Base-by-base conservation (phyloP, 2,888 invertebrate genomes). In the Syrista parreyssii region DNA sequence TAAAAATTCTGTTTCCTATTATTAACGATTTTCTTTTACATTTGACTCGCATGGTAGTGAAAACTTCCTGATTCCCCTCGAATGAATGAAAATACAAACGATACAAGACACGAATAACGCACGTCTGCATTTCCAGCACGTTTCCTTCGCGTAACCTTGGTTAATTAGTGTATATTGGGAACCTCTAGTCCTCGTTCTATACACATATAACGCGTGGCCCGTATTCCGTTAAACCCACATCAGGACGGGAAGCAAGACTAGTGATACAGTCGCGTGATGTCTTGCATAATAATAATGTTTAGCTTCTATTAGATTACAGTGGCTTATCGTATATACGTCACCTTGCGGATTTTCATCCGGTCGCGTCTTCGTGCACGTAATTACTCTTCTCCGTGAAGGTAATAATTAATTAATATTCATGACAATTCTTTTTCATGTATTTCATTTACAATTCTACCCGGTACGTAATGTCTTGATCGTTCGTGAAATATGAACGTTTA, bases 201-300 rank as follows among this genome's bases (percentile, higher is more conserved):
- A 31, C 71, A 33, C 11, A 12, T 71, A 71, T 71, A 71, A 71
- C 71, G 71, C 31, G 15, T 33, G 71, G 15, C 71, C 71, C 71
- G 71, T 32, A 71, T 71, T 71, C 71, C 71, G 71, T 71, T 71
- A 71, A 71, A 71, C 15, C 71, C 71, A 71, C 71, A 12, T 12
- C 32, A 71, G 31, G 23, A 30, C 71, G 32, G 71, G 71, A 71
- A 32, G 71, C n/a, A 32, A 71, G 71, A 15, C 31, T 71, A 6
- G 71, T 30, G 69, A 32, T 69, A 69, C 6, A 30, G 15, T 15
- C 40, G 40, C 40, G 40, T 15, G 40, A 40, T 40, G 55, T 55
- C 55, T 55, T 55, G 55, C 55, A 55, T 55, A 55, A 55, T 55
- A 55, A 55, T 55, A 55, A 55, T 55, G 9, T 55, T 55, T 23